Evolutionary conservation across 2,113 vertebrate species (phyloP).

Genomic region (Gasterosteus nipponicus): DNA sequence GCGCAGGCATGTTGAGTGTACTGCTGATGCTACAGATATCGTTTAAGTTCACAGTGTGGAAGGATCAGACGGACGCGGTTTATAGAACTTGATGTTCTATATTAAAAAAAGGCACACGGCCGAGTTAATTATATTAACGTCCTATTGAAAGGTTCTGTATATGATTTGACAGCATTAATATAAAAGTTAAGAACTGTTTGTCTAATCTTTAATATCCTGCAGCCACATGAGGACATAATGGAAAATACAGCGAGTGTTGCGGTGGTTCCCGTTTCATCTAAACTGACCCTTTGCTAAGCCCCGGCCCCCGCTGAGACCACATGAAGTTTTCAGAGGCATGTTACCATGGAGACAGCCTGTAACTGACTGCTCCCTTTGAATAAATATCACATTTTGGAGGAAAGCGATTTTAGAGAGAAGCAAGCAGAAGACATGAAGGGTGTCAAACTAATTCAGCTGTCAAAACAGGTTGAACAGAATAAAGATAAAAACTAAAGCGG

Average conservation of each 20-base stretch:
- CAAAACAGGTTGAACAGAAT: no score
- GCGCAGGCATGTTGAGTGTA: neutral
- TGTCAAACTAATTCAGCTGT: no score
- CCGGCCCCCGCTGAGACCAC: no score
- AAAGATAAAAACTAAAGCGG: no score
- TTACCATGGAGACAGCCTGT: no score
- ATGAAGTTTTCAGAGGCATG: no score
- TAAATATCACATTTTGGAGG: no score
- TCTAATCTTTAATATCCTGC: neutral
- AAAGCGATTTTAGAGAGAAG: no score
- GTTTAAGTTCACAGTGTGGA: neutral
- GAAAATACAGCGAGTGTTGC: neutral
- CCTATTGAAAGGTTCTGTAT: neutral
- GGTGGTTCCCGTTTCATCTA: no score
- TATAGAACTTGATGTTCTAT: neutral
- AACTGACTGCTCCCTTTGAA: no score
- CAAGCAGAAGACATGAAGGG: no score
- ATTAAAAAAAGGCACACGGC: neutral
- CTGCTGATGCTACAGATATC: neutral
- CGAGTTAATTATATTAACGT: neutral
- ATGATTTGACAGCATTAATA: neutral
- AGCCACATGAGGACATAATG: conserved; percentile 1
- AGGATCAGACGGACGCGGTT: neutral
- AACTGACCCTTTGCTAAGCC: neutral
- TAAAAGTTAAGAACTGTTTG: neutral